These are phyloP conservation scores for Periophthalmus magnuspinnatus DNA, from an alignment of 2,797 vertebrate species.

Conservation along the genomic window DNA sequence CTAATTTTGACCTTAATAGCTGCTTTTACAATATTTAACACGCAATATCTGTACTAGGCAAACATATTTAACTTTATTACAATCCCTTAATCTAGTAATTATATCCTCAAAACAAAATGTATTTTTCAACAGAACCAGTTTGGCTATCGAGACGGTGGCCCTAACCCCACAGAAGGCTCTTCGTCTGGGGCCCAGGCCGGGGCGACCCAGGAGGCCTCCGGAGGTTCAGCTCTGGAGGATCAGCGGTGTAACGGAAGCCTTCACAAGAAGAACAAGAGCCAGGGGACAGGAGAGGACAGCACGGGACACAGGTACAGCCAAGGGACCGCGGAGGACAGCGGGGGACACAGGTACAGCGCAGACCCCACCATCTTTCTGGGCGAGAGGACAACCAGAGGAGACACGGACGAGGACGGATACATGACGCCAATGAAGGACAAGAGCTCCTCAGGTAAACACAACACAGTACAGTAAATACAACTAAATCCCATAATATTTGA, in stretches of 20 bases:
- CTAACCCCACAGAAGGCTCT: slow-evolving; percentile 54
- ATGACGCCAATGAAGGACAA: slow-evolving; percentile 95
- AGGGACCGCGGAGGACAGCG: slow-evolving; percentile 77
- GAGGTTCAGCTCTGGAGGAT: slow-evolving; percentile 81
- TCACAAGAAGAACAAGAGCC: slow-evolving; percentile 81
- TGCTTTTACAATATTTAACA: too few species aligned
- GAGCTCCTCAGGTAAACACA: slow-evolving; percentile 84
- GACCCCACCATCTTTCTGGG: slow-evolving; percentile 91
- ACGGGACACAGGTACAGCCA: slow-evolving; percentile 88
- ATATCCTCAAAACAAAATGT: not conserved
- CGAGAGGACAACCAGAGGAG: slow-evolving; percentile 79
- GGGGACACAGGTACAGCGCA: slow-evolving; percentile 90
- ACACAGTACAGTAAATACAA: not conserved
- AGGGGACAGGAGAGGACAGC: slow-evolving; percentile 80
- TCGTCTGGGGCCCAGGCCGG: slow-evolving; percentile 67
- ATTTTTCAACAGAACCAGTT: slow-evolving; percentile 86
- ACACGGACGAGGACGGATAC: slow-evolving; percentile 90
- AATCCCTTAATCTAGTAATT: too few species aligned
- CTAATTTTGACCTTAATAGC: too few species aligned
- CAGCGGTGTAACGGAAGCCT: slow-evolving; percentile 89
- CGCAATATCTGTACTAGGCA: too few species aligned
- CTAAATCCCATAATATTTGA: not conserved
- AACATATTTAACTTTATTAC: too few species aligned
- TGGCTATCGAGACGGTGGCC: slow-evolving; percentile 86
- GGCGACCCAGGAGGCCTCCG: slow-evolving; percentile 72